Conservation (phyloP, 2,888 invertebrate species). For the Limenitis camilla region DNA sequence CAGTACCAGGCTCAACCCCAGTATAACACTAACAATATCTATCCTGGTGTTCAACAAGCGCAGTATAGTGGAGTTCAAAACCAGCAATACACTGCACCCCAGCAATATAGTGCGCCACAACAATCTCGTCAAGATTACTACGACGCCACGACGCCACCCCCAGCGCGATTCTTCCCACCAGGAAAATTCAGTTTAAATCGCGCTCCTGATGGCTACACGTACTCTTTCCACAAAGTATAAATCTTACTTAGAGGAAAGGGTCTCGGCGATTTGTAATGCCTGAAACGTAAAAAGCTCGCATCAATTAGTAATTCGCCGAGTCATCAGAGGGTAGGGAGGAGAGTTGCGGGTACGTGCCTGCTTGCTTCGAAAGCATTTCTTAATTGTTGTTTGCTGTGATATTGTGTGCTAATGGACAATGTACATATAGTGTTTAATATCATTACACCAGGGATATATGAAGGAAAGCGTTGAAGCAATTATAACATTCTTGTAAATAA, state of each 20-base stretch:
- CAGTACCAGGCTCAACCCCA: constrained; percentile 41
- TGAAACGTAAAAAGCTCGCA: constrained; percentile 57
- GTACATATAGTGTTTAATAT: constrained; percentile 51
- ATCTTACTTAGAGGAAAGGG: constrained; percentile 44
- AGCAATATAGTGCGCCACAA: constrained; percentile 42
- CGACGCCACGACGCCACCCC: constrained; percentile 77
- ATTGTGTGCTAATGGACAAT: constrained; percentile 69
- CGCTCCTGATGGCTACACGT: constrained; percentile 91
- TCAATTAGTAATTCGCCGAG: constrained; percentile 64
- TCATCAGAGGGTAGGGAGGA: constrained; percentile 48
- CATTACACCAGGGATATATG: constrained; percentile 46
- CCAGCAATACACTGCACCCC: constrained; percentile 46
- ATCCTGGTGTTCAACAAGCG: constrained; percentile 65
- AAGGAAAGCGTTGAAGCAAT: constrained; percentile 41
- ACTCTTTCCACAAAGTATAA: constrained; percentile 84
- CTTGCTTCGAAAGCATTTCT: constrained; percentile 62
- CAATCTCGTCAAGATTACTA: constrained; percentile 71
- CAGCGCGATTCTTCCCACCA: constrained; percentile 86
- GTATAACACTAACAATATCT: constrained; percentile 62
- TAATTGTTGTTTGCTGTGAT: constrained; percentile 73
- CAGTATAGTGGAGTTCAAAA: constrained; percentile 64
- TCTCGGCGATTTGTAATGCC: constrained; percentile 54
- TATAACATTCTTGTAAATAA: constrained; percentile 56
- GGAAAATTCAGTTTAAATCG: constrained; percentile 90
- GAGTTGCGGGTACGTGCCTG: constrained; percentile 38